These are phyloP conservation scores for Paragorgia papillata DNA, from an alignment of 92 coral and sea anemone species.

Conservation along the genomic window DNA sequence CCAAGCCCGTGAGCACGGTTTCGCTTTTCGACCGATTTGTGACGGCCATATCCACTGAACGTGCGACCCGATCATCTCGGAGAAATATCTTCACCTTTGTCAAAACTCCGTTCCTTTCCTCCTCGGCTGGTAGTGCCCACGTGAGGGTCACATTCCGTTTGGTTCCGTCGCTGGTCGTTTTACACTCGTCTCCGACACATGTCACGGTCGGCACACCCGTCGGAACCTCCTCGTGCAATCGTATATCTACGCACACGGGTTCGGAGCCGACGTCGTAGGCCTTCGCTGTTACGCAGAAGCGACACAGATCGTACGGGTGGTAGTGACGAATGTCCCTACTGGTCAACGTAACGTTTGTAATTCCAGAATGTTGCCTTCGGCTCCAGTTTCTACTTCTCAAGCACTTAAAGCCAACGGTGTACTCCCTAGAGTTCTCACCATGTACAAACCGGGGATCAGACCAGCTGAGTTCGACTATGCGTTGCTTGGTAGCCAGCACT, in stretches of 20 bases:
- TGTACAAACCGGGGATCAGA: slow-evolving; percentile 1
- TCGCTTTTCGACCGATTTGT: neutral
- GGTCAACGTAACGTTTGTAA: neutral
- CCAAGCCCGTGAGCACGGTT: slow-evolving; percentile 1
- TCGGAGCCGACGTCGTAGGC: neutral
- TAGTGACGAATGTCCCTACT: neutral
- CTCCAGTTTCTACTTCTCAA: neutral
- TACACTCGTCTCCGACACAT: slow-evolving; percentile 5
- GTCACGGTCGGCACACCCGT: slow-evolving; percentile 3
- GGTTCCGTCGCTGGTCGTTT: slow-evolving; percentile 7
- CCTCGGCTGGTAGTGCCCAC: slow-evolving; percentile 31
- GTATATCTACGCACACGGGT: slow-evolving; percentile 7
- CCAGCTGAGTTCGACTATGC: slow-evolving; percentile 5
- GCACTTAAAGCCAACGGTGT: slow-evolving; percentile 7
- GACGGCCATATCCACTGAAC: neutral
- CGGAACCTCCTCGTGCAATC: slow-evolving; percentile 25
- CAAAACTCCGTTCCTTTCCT: slow-evolving; percentile 32
- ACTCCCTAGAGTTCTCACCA: neutral
- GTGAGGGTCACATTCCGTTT: slow-evolving; percentile 17
- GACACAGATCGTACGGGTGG: slow-evolving; percentile 27
- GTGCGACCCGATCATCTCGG: neutral
- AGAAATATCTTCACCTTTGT: neutral
- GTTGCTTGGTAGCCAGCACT: neutral
- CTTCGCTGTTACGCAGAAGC: slow-evolving; percentile 18
- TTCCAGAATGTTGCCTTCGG: neutral